Conservation (phyloP, 2,797 vertebrate species). For the Aldrovandia affinis region DNA sequence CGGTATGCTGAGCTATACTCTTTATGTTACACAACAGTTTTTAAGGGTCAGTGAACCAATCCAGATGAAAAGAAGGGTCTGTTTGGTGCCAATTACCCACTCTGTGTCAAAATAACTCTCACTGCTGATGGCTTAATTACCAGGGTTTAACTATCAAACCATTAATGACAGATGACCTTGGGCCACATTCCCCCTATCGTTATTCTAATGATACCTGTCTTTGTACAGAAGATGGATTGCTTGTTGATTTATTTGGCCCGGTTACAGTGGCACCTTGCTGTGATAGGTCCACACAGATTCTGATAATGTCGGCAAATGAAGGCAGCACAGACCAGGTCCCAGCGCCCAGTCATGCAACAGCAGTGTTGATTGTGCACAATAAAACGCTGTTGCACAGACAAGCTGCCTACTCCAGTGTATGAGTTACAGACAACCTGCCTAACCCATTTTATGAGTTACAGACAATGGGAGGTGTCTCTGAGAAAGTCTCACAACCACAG, state of each 20-base stretch:
- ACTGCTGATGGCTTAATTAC: conserved; percentile 38
- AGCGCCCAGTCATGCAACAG: neutral
- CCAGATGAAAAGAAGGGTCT: conserved; percentile 49
- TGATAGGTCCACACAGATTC: neutral
- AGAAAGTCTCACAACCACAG: neutral
- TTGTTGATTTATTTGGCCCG: conserved; percentile 34
- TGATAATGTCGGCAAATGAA: conserved; percentile 21
- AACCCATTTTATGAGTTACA: neutral
- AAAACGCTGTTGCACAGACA: conserved; percentile 11
- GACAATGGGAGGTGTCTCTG: neutral
- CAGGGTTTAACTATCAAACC: conserved; percentile 45
- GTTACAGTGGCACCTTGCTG: neutral
- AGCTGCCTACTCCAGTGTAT: conserved; percentile 12
- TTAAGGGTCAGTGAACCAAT: conserved; percentile 44
- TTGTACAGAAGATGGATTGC: conserved; percentile 42
- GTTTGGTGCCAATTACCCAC: conserved; percentile 53
- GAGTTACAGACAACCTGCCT: too few relatives aligned
- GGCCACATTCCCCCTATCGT: conserved; percentile 36
- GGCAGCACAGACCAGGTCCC: conserved; percentile 11
- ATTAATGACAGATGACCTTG: conserved; percentile 46
- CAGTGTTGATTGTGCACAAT: neutral
- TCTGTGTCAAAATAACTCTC: conserved; percentile 52
- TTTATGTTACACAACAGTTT: conserved; percentile 28
- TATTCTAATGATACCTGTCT: conserved; percentile 47
- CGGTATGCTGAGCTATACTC: conserved; percentile 7